Evolutionary conservation across 2,797 vertebrate genomes (phyloP), one percentile per base, ranked within the genome.

Genomic region (Notolabrus celidotus): DNA sequence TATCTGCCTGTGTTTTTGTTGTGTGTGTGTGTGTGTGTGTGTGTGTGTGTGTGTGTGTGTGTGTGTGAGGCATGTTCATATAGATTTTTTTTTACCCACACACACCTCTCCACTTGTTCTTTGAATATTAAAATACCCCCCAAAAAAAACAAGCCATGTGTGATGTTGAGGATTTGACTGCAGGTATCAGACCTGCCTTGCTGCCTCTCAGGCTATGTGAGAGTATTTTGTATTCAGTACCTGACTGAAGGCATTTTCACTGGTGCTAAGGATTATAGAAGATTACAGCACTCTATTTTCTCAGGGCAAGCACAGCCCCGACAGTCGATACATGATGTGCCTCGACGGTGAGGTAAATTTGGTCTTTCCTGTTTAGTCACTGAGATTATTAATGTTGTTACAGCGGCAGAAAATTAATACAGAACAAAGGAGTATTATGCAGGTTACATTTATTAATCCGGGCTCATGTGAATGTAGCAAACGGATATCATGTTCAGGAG

Each of bases 281-380:
- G 84, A 88, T 89, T 89, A 88, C 82, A 84, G 83, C 49, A 51
- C 74, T 86, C 77, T 54, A 67, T 86, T 90, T 82, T 87, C 71
- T 73, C 64, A 65, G 86, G 42, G 68, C 79, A 71, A 74, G 65
- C 36, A 31, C 65, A 77, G 67, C 71, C 53, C 6, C 5, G 17
- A 54, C 75, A 70, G 79, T 68, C 63, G 33, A 71, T 81, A 46
- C 77, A 47, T 2, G 50, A 65, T 71, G 81, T 69, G 67, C 59
- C 54, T 25, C 50, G 6, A 71, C 43, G 31, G 45, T 19, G 71
- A 70, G 71, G 60, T 80, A 64, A 47, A 88, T 84, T 75, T 79
- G 63, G 55, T 52, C 71, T 73, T 34, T 77, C 45, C 65, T 51
- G 49, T 76, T 54, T 42, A 53, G 57, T 56, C 71, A 50, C n/a